A percentile compares a stretch with the other conserved stretches of the same genome.
Conservation (phyloP, 2,797 vertebrate genomes). For the Phrynocephalus guinanensis region DNA sequence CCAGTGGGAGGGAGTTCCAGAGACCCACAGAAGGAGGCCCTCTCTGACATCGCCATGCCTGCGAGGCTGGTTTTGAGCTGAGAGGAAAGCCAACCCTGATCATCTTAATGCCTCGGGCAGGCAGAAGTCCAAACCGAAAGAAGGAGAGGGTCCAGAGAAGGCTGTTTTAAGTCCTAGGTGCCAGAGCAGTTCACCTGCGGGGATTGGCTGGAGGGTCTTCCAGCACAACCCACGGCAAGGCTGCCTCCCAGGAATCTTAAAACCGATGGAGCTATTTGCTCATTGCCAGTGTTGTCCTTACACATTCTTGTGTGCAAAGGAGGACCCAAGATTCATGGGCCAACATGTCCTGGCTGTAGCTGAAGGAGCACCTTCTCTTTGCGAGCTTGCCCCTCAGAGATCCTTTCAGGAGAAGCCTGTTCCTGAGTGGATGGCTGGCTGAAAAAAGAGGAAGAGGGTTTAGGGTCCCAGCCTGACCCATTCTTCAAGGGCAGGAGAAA, state of each 20-base stretch:
- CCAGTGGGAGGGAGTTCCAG: too few species aligned
- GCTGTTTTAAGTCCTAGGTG: not conserved
- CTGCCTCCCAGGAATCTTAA: not conserved
- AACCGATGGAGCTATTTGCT: not conserved
- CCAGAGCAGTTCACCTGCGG: too few species aligned
- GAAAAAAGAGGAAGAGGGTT: not conserved
- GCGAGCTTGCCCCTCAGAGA: not conserved
- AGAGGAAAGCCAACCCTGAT: too few species aligned
- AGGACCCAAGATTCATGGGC: not conserved
- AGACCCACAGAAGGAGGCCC: too few species aligned
- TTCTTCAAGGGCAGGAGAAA: not conserved
- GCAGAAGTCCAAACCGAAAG: not conserved
- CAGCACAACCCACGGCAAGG: not conserved
- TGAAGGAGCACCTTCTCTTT: not conserved
- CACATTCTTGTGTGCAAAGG: not conserved
- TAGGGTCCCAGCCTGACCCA: not conserved
- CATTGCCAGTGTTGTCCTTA: not conserved
- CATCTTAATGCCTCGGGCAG: too few species aligned
- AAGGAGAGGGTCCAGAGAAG: not conserved
- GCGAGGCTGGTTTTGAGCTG: too few species aligned
- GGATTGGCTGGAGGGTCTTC: too few species aligned
- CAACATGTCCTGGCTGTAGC: not conserved
- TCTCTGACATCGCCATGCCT: too few species aligned
- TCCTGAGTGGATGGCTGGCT: not conserved
- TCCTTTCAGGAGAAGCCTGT: not conserved